These are phyloP conservation scores for Automeris io DNA, from an alignment of 2,888 invertebrate genomes.

Conservation along the genomic window DNA sequence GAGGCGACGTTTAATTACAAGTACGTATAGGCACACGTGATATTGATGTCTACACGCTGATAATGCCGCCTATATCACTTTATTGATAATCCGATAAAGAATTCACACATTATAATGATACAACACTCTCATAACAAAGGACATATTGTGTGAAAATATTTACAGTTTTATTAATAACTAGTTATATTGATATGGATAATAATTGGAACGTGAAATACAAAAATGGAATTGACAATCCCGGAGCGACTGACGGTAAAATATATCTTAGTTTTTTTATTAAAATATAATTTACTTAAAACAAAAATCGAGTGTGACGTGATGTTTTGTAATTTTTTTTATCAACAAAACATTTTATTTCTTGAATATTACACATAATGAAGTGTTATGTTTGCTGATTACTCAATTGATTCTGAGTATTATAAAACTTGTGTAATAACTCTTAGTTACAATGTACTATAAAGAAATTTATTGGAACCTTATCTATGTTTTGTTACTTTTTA, in stretches of 20 bases:
- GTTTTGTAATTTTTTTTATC: no score
- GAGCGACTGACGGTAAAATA: conserved; percentile 43
- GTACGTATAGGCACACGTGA: conserved; percentile 14
- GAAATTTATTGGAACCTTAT: no score
- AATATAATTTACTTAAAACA: no score
- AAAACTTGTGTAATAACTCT: no score
- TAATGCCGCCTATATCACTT: conserved; percentile 34
- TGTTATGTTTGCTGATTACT: no score
- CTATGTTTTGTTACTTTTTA: no score
- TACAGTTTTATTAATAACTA: conserved; percentile 6
- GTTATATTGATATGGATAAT: conserved; percentile 21
- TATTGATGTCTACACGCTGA: conserved; percentile 27
- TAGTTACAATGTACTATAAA: no score
- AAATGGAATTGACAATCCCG: conserved; percentile 43
- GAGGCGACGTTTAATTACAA: conserved; percentile 8
- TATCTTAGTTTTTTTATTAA: conserved; percentile 1
- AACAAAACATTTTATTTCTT: no score
- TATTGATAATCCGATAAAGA: conserved; percentile 44
- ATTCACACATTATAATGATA: conserved; percentile 35
- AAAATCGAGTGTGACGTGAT: no score
- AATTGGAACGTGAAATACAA: conserved; percentile 11
- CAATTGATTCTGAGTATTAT: no score
- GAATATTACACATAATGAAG: no score
- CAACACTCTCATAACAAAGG: conserved; percentile 40
- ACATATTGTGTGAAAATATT: conserved; percentile 23